Base-by-base conservation (phyloP, 2,797 vertebrate genomes). In the Cuniculus paca region DNA sequence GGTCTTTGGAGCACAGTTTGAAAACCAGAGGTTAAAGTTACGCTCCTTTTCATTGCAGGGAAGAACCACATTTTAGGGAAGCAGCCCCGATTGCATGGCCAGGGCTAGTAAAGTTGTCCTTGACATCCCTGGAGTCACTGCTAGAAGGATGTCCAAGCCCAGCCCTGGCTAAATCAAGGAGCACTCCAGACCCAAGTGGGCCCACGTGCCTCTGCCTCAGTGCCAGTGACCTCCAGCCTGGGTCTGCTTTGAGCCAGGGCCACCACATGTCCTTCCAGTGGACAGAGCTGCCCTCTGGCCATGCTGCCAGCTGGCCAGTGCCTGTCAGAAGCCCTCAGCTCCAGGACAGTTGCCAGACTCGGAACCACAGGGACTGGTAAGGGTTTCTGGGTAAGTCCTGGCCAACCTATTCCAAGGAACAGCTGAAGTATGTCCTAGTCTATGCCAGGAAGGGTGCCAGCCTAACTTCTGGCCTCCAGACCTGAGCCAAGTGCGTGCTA, bases 271-370 rank as follows among this genome's bases (percentile, higher is more conserved):
- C 83, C 52, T 95, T 93, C 91, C 95, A 87, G 82, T 17, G 93
- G 97, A 96, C 79, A 86, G 82, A 95, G 58, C 95, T 97, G 93
- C 95, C 94, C 96, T 95, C 90, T 93, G 82, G 65, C 83, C 82
- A 70, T 20, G 63, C 42, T 48, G 85, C 94, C 94, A 61, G 94
- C 79, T 95, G 97, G 88, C 88, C 9, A 42, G 50, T 22, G 39
- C 86, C 60, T 68, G 48, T 79, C 74, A 86, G 94, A 89, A 95
- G 92, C 92, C 88, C 94, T 96, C n/a, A 72, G 90, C 74, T 94
- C 88, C 48, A 80, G 97, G 95, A 92, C 34, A 68, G 48, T 45
- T 52, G 97, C 96, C 96, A 97, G 91, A 94, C 56, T 72, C 16
- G 26, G 84, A 92, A 61, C 96, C 77, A 50, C 13, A 72, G 96